Base-by-base conservation (phyloP, 92 coral and sea anemone genomes). In the Zoanthus sansibaricus region DNA sequence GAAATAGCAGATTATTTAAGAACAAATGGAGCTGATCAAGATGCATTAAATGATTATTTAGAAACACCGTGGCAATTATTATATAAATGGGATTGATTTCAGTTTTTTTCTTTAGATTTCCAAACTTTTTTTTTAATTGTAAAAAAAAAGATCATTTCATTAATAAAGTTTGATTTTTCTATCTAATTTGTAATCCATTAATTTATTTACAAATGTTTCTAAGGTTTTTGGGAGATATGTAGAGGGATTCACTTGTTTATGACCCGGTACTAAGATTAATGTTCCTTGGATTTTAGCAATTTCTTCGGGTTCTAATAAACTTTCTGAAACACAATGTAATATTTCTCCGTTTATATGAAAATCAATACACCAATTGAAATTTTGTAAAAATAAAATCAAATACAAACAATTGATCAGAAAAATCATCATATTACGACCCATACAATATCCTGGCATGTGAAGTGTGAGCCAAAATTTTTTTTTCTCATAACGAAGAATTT, bases 311-410 rank as follows among this genome's bases (percentile, higher is more conserved):
- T 68, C 72, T 3, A 68, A n/a, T 18, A 68, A n/a, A 18, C 33
- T 68, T 18, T 68, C 72, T 6, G 72, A 68, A 6, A 68, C 72
- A n/a, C 72, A 68, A 18, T 68, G 72, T n/a, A 68, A 68, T 14
- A 68, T 68, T 68, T 68, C 72, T 18, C 72, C 72, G 44, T 68
- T 68, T 5, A 68, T 6, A 68, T 68, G n/a, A 9, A 68, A 68
- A 68, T 68, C 72, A 37, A 68, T 18, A 37, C 72, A 68, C 72
- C 72, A 68, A 18, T 68, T 68, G 14, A n/a, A 68, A 68, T 68
- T 68, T 18, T 68, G 72, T n/a, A 68, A 11, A n/a, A 68, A 68
- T 18, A 68, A 6, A 11, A 68, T 68, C 44, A 68, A 32, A 14
- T 68, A 68, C 12, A 68, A n/a, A n/a, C 44, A 56, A 56, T 56